A percentile compares a stretch with the other conserved stretches of the same genome.
Conservation (phyloP, 2,113 vertebrate species). For the Microcebus murinus region DNA sequence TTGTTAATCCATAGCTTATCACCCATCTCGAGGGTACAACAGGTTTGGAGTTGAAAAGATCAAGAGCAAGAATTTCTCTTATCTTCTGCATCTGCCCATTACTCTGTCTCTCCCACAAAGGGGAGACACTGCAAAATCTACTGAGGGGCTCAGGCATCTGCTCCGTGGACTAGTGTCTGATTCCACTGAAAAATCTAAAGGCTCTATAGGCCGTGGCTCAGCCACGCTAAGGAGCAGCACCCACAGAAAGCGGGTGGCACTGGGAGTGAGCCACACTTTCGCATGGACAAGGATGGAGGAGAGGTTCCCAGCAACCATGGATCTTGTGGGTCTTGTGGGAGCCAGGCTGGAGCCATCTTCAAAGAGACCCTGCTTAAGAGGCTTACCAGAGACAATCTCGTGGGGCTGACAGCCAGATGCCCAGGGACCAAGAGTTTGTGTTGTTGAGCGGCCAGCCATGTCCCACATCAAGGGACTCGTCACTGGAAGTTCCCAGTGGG, state of each 20-base stretch:
- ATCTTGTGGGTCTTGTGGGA: neutral
- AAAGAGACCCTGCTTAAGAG: neutral
- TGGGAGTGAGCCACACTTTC: neutral
- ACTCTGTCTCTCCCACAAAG: neutral
- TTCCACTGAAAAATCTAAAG: neutral
- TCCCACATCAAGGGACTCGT: neutral
- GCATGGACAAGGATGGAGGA: neutral
- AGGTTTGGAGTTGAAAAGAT: neutral
- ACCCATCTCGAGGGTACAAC: neutral
- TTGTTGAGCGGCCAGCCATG: neutral
- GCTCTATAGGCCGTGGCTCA: neutral
- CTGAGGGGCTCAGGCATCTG: neutral
- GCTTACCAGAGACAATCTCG: neutral
- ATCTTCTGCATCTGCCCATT: neutral
- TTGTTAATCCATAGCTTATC: neutral
- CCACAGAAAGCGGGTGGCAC: neutral
- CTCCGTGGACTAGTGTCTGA: neutral
- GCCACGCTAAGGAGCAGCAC: neutral
- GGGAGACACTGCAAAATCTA: neutral
- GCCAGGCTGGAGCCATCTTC: conserved; percentile 5
- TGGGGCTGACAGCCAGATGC: neutral
- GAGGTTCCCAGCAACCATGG: neutral
- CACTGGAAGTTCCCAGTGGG: neutral
- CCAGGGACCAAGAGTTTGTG: neutral
- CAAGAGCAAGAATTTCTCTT: neutral